These are phyloP conservation scores for Chrysomela aeneicollis DNA, from an alignment of 2,888 invertebrate genomes.

Conservation along the genomic window DNA sequence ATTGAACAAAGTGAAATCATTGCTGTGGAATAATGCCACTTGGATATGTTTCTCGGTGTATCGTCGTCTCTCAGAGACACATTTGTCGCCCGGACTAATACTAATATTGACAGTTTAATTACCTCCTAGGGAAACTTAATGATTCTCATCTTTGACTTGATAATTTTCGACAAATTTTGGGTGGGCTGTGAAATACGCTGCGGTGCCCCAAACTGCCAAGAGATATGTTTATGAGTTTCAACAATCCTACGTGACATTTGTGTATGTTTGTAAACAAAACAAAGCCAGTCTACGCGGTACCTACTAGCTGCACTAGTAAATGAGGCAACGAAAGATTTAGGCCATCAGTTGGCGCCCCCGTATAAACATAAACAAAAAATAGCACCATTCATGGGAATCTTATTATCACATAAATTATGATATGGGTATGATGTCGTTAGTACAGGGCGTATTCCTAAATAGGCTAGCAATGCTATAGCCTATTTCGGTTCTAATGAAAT, in stretches of 20 bases:
- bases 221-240: slow-evolving; percentile 32
- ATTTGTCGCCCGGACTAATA: slow-evolving; percentile 39
- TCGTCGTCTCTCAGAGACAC: slow-evolving; percentile 35
- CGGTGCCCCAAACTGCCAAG: slow-evolving; percentile 28
- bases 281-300: slow-evolving; percentile 21
- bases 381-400: slow-evolving; percentile 16
- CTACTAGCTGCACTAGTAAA: slow-evolving; percentile 31
- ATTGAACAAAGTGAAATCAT: no score
- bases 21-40: neutral
- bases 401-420: neutral
- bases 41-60: slow-evolving; percentile 30
- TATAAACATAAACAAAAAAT: slow-evolving; percentile 25
- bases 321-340: slow-evolving; percentile 38
- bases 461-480: no score
- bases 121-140: slow-evolving; percentile 31
- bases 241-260: slow-evolving; percentile 34
- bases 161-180: slow-evolving; percentile 39
- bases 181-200: slow-evolving; percentile 26
- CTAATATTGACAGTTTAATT: slow-evolving; percentile 48
- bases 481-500: neutral
- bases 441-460: neutral
- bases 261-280: slow-evolving; percentile 38
- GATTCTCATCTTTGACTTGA: slow-evolving; percentile 33
- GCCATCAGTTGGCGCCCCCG: slow-evolving; percentile 26
- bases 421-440: neutral